Evolutionary conservation across 2,888 invertebrate genomes (phyloP), one percentile per base, ranked within the genome.

Genomic region (Branchipolynoe longqiensis): DNA sequence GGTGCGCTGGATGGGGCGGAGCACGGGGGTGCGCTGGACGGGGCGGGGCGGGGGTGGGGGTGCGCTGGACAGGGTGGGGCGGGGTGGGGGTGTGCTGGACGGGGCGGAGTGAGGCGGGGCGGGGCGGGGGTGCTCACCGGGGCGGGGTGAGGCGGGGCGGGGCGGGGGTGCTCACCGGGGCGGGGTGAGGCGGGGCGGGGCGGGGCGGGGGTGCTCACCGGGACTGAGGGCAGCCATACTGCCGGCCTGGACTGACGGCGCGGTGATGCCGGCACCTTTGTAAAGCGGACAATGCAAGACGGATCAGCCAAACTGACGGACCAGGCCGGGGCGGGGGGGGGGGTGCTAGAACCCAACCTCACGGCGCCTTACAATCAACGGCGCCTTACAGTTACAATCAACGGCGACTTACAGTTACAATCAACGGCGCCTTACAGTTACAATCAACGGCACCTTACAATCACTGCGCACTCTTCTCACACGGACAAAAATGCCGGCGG

Each of bases 271-370:
- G 28, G 25, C 36, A 78, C 78, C 78, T 78, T 78, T 78, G 48
- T 41, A 48, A 14, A 78, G 14, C 4, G 48, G 48, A 78, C 78
- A 78, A 78, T 78, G 25, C 41, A 78, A 78, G 78, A 78, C 54
- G 48, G 78, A 78, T 78, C n/a, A n/a, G n/a, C n/a, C n/a, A n/a
- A n/a, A n/a, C n/a, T n/a, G 25, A 31, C 36, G 8, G 14, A 38
- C 38, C 28, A 4, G 56, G 62, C 31, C 31, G 62, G 12, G 1
- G n/a, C n/a, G n/a, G n/a, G n/a, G n/a, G n/a, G n/a, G n/a, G n/a
- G n/a, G n/a, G n/a, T n/a, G n/a, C n/a, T n/a, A n/a, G n/a, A n/a
- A n/a, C n/a, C n/a, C n/a, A n/a, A n/a, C n/a, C n/a, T n/a, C n/a
- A n/a, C n/a, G n/a, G n/a, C n/a, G n/a, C n/a, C n/a, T n/a, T n/a